phyloP scores from a whole-genome alignment of 1,140 invertebrate species.

The Lasioglossum baleicum region DNA sequence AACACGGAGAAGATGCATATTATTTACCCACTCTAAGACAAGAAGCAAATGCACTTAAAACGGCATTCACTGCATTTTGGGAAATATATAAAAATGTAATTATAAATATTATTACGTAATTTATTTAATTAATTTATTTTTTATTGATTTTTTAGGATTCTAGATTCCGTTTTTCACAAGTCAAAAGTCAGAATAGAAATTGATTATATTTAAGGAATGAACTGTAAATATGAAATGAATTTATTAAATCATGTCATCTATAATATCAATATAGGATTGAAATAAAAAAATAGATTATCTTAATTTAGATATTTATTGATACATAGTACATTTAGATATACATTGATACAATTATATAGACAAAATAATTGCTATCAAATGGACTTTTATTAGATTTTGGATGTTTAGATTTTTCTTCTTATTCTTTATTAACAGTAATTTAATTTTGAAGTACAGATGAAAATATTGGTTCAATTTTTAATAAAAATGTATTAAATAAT shows the following conservation, averaged over 20 bases:
- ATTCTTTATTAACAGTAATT: constrained; percentile 18
- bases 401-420: too few relatives aligned
- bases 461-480: constrained; percentile 54
- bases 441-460: constrained; percentile 9
- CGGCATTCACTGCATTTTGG: constrained; percentile 62
- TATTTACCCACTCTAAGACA: constrained; percentile 61
- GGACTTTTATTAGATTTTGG: too few relatives aligned
- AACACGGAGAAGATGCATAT: constrained; percentile 57
- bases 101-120: constrained; percentile 7
- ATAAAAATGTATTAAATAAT: constrained; percentile 69
- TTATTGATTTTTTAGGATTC: background rate
- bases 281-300: too few relatives aligned
- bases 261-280: too few relatives aligned
- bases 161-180: constrained; percentile 6
- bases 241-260: too few relatives aligned
- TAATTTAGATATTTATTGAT: too few relatives aligned
- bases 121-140: background rate
- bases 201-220: too few relatives aligned
- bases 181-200: too few relatives aligned
- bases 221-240: too few relatives aligned
- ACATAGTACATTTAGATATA: too few relatives aligned
- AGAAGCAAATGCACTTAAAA: constrained; percentile 55
- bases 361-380: too few relatives aligned
- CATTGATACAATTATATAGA: too few relatives aligned
- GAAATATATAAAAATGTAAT: constrained; percentile 61